Conservation (phyloP, 2,113 vertebrate species). For the Colistium nudipinnis region DNA sequence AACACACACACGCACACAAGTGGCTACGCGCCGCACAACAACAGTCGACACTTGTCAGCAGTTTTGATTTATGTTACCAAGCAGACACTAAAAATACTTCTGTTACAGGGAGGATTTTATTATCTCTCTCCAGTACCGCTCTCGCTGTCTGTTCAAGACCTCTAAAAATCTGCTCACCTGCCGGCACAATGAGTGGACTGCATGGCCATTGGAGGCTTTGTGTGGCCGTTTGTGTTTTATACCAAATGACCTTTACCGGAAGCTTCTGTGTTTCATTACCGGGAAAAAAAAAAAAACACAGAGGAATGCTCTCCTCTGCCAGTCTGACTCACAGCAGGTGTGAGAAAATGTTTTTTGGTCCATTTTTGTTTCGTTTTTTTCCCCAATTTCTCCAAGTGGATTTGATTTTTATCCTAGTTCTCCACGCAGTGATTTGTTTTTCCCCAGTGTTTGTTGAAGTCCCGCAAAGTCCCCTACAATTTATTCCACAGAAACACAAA, state of each 20-base stretch:
- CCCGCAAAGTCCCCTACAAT: conserved; percentile 28
- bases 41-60: neutral
- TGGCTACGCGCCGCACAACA: too few relatives aligned
- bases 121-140: conserved; percentile 12
- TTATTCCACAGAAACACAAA: conserved; percentile 37
- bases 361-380: neutral
- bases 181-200: conserved; percentile 46
- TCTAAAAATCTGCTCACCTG: conserved; percentile 23
- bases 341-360: too few relatives aligned
- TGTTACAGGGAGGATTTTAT: conserved; percentile 13
- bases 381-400: neutral
- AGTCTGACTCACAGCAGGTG: conserved; percentile 28
- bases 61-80: conserved; percentile 8
- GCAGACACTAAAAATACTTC: conserved; percentile 16
- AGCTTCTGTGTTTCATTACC: too few relatives aligned
- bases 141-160: conserved; percentile 8
- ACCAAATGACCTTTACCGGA: conserved; percentile 9
- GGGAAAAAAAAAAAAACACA: too few relatives aligned
- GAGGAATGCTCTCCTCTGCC: conserved; percentile 80
- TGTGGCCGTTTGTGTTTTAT: conserved; percentile 21
- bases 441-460: conserved; percentile 6
- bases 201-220: conserved; percentile 27
- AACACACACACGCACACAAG: neutral
- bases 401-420: neutral
- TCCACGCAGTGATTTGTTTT: too few relatives aligned